Base-by-base conservation (phyloP, 2,113 vertebrate genomes). In the Cardinalis cardinalis region DNA sequence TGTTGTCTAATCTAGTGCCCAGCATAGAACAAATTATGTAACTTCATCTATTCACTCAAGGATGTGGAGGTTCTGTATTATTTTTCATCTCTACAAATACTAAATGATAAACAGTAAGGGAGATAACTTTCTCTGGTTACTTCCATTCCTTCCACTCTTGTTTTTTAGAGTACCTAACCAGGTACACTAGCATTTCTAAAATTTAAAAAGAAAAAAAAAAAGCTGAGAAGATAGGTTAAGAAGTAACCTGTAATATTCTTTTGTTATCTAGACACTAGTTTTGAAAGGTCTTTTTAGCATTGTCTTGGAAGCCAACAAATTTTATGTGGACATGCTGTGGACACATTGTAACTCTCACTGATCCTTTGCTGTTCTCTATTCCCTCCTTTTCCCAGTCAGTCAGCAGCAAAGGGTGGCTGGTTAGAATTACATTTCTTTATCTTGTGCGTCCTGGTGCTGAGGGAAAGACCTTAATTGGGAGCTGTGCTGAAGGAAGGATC, bases 241-340 rank as follows among this genome's bases (percentile, higher is more conserved):
- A 66, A 65, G 7, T 58, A 44, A 44, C 10, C 23, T 65, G 5
- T 59, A 66, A 34, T 66, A n/a, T 4, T 63, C 9, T 32, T 73
- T 31, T 46, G 10, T 46, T 46, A 18, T 29, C 8, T 77, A 17
- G 15, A 61, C 26, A 18, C 46, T 60, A 25, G 18, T 83, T 44
- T 87, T 88, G 41, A 31, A 59, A 69, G 12, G 4, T 49, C 5
- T 43, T n/a, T 51, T 68, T 68, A 29, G 31, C n/a, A 7, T 48
- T 44, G 21, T 18, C 28, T 71, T 12, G 0, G 6, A 55, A 85
- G 63, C 29, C 75, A 63, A 20, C 15, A 13, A n/a, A 24, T 16
- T 60, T 68, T 64, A 3, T 0, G 2, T 38, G 32, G 23, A 34
- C 31, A 10, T 79, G 44, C 12, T 3, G 0, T 49, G 4, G 29